Base-by-base conservation (phyloP, 2,113 vertebrate species). In the Syngnathus typhle region DNA sequence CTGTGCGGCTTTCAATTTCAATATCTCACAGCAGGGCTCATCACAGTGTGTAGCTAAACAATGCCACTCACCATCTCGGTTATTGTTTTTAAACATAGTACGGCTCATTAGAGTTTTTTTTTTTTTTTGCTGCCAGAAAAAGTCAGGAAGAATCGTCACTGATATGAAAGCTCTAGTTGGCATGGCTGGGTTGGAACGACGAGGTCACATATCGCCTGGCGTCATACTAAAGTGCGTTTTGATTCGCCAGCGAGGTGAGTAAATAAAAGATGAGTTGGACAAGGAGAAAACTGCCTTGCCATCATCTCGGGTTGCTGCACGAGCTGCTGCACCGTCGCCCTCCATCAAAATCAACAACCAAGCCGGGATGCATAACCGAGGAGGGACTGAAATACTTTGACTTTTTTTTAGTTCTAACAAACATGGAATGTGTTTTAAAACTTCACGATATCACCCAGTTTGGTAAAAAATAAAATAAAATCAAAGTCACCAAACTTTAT, bases 101-200 rank as follows among this genome's bases (percentile, higher is more conserved):
- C 8, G 13, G 10, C 55, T 82, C 46, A 67, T 64, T 76, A 76
- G 68, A 71, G n/a, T n/a, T n/a, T 10, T 8, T 59, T 37, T 59
- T 32, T 37, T 37, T 36, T 19, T n/a, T 4, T 65, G 59, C 70
- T 59, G 66, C 47, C 69, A 63, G 61, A 78, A 70, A 78, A 69
- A 77, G 68, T 79, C 51, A 61, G 58, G 7, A 54, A 43, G 66
- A 69, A 65, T 71, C 64, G 37, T 68, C 68, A 79, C 54, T 75
- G 54, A 77, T 75, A 38, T 66, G 75, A 60, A 21, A 75, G 66
- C 63, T 63, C 10, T 12, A 39, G 39, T 60, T 39, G 12, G 59
- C 5, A 9, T 38, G 6, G 16, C 15, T 44, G 60, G 32, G 27
- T 23, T 56, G 13, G 39, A 13, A 39, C 12, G 9, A n/a, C 60